phyloP scores from a whole-genome alignment of 1,140 invertebrate genomes.

The Drosophila pseudoananassae region DNA sequence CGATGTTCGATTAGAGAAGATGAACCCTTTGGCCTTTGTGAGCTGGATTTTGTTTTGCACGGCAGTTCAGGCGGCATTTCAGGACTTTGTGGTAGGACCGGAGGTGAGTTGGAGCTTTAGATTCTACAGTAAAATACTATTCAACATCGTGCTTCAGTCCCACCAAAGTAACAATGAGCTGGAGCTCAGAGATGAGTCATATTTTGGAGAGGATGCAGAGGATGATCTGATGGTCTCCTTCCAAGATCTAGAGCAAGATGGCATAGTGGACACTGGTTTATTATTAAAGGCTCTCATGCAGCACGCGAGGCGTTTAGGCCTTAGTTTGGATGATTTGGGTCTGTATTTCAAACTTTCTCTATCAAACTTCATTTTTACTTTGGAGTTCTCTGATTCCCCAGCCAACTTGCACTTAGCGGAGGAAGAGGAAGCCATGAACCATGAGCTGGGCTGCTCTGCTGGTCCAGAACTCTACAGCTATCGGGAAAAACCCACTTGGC shows the following conservation, averaged over 20 bases:
- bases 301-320: slow-evolving; percentile 55
- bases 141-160: neutral
- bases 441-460: slow-evolving; percentile 1
- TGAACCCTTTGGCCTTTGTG: slow-evolving; percentile 31
- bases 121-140: neutral
- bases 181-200: slow-evolving; percentile 4
- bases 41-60: slow-evolving; percentile 31
- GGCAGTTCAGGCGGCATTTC: slow-evolving; percentile 33
- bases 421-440: neutral
- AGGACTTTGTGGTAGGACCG: slow-evolving; percentile 65
- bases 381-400: neutral
- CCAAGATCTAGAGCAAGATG: slow-evolving; percentile 36
- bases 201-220: neutral
- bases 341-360: neutral
- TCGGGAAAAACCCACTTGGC: slow-evolving; percentile 47
- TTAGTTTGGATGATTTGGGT: slow-evolving; percentile 56
- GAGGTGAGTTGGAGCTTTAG: slow-evolving; percentile 13
- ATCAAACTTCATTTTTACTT: neutral
- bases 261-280: slow-evolving; percentile 37
- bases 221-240: slow-evolving; percentile 17
- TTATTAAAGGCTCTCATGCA: slow-evolving; percentile 48
- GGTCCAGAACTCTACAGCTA: slow-evolving; percentile 1
- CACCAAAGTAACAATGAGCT: neutral
- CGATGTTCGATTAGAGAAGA: slow-evolving; percentile 31
- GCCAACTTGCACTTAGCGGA: slow-evolving; percentile 15